A percentile compares a stretch with the other conserved stretches of the same genome.
Evolutionary conservation across 2,113 vertebrate species (phyloP).

Genomic region (Gnathonemus longibarbis): DNA sequence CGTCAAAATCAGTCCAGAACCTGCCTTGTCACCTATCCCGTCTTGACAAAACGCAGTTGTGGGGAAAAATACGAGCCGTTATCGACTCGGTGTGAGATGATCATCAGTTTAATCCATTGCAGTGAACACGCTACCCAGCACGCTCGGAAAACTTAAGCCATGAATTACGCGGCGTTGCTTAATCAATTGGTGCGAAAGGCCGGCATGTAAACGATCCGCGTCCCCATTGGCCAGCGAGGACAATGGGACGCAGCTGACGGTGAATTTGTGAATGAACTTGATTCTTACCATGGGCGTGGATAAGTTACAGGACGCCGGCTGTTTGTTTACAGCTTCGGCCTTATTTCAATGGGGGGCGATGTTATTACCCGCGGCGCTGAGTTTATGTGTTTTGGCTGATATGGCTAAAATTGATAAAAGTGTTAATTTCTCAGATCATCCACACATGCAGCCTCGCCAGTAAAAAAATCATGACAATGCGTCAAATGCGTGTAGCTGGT

Average conservation of each 20-base stretch:
- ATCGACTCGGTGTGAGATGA: neutral
- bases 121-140: conserved; percentile 23
- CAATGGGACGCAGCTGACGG: conserved; percentile 58
- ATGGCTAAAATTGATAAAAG: neutral
- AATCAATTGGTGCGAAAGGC: conserved; percentile 40
- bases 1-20: neutral
- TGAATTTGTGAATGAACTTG: conserved; percentile 79
- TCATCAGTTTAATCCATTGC: conserved; percentile 32
- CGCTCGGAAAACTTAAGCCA: conserved; percentile 31
- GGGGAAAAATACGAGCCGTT: neutral
- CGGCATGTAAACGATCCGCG: conserved; percentile 40
- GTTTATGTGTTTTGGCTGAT: neutral
- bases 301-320: neutral
- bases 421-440: neutral
- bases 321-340: neutral
- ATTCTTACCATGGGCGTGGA: conserved; percentile 35
- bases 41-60: neutral
- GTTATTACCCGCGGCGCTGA: neutral
- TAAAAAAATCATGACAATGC: neutral
- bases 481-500: neutral
- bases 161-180: conserved; percentile 40
- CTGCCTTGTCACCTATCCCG: neutral
- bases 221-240: conserved; percentile 62
- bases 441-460: neutral
- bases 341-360: neutral